Percentiles rank a stretch among this genome's conserved stretches.
phyloP scores from a whole-genome alignment of 2,797 vertebrate species.

The Helarctos malayanus region DNA sequence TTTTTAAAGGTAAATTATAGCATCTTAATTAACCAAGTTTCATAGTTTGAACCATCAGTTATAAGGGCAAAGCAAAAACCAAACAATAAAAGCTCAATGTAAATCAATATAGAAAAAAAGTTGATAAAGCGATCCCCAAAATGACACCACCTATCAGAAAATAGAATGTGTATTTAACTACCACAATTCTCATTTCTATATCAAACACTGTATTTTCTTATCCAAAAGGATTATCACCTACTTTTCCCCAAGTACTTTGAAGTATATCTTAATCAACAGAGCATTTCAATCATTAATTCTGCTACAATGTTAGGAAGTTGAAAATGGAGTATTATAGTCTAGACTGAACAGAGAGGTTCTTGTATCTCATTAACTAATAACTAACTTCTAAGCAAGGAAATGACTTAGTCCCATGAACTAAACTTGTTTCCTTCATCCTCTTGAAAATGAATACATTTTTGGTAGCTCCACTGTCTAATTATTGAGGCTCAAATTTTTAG shows the following conservation, averaged over 20 bases:
- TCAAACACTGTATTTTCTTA: not conserved
- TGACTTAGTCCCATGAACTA: not conserved
- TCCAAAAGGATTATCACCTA: not conserved
- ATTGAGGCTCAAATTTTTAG: not conserved
- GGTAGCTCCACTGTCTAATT: not conserved
- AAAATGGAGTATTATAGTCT: not conserved
- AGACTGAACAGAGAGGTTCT: not conserved
- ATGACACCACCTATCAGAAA: not conserved
- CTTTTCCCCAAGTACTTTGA: not conserved
- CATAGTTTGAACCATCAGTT: not conserved
- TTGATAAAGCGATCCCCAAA: not conserved
- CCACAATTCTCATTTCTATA: not conserved
- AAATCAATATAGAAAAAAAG: not conserved
- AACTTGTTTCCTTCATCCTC: not conserved
- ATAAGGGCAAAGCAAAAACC: not conserved
- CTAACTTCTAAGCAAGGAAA: not conserved
- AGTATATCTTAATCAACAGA: not conserved
- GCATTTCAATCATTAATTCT: not conserved
- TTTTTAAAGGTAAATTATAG: not conserved
- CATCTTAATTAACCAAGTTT: not conserved
- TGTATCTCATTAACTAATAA: not conserved
- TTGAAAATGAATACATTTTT: not conserved
- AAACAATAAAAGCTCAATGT: not conserved
- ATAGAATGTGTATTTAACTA: not conserved
- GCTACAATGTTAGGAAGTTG: not conserved